phyloP scores from a whole-genome alignment of 2,888 invertebrate species.

The Brachyptera risi region DNA sequence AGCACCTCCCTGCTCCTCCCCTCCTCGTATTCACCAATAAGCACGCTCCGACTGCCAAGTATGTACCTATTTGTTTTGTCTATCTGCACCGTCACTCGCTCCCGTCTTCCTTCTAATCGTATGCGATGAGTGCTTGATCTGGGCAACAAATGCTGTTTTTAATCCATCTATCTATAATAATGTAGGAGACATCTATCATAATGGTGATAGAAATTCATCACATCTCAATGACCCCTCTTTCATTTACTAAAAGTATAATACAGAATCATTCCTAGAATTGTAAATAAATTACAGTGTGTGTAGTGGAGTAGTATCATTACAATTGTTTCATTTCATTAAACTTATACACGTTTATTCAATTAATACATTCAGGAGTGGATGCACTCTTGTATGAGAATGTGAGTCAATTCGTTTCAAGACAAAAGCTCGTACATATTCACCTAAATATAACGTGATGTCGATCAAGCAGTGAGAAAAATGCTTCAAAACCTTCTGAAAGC shows the following conservation, averaged over 20 bases:
- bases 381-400: slow-evolving; percentile 4
- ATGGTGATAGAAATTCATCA: neutral
- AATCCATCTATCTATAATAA: too few relatives aligned
- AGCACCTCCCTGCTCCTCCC: too few relatives aligned
- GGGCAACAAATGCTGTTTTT: neutral
- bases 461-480: slow-evolving; percentile 5
- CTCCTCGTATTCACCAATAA: neutral
- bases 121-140: neutral
- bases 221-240: neutral
- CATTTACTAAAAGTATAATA: neutral
- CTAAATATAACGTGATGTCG: neutral
- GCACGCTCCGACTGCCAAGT: neutral
- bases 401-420: slow-evolving; percentile 13
- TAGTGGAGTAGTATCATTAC: too few relatives aligned
- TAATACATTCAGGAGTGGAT: slow-evolving; percentile 1
- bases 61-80: neutral
- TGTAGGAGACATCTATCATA: neutral
- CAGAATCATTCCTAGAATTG: too few relatives aligned
- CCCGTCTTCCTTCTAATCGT: neutral
- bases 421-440: neutral
- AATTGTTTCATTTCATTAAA: neutral
- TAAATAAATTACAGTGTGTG: too few relatives aligned
- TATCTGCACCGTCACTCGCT: neutral
- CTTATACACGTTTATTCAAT: neutral
- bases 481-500: neutral